Conservation (phyloP, 2,888 invertebrate genomes). For the Cosmopolites sordidus region DNA sequence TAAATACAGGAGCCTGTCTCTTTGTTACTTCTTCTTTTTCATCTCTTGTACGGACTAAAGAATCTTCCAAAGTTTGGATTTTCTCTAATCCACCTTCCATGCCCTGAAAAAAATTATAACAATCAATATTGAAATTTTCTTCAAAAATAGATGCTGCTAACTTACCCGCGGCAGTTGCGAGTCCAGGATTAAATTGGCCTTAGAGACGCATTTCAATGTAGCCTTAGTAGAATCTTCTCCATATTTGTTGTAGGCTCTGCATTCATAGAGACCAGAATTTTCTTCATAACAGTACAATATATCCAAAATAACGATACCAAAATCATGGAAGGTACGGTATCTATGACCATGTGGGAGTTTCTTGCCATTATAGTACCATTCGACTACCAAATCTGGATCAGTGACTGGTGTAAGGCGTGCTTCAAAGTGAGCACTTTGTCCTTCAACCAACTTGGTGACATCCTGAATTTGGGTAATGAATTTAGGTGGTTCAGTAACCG, state of each 20-base stretch:
- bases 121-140: conserved; percentile 5
- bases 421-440: conserved; percentile 91
- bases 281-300: conserved; percentile 95
- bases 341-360: conserved; percentile 92
- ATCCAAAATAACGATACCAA: conserved; percentile 93
- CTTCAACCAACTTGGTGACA: conserved; percentile 83
- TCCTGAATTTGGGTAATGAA: conserved; percentile 85
- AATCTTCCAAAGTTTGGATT: conserved; percentile 87
- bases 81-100: conserved; percentile 95
- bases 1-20: conserved; percentile 86
- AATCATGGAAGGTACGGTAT: conserved; percentile 96
- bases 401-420: conserved; percentile 89
- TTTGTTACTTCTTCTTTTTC: conserved; percentile 68
- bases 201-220: conserved; percentile 79
- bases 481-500: conserved; percentile 78
- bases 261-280: conserved; percentile 91
- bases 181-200: conserved; percentile 84
- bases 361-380: conserved; percentile 93
- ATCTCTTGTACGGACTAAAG: conserved; percentile 72
- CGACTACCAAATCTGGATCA: conserved; percentile 90
- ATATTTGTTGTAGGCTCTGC: conserved; percentile 86
- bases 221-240: conserved; percentile 85
- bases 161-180: conserved; percentile 85
- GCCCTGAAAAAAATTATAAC: conserved; percentile 53
- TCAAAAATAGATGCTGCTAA: conserved; percentile 16